These are phyloP conservation scores for Lepidochrysops patricia DNA, from an alignment of 2,888 invertebrate genomes.

Conservation along the genomic window DNA sequence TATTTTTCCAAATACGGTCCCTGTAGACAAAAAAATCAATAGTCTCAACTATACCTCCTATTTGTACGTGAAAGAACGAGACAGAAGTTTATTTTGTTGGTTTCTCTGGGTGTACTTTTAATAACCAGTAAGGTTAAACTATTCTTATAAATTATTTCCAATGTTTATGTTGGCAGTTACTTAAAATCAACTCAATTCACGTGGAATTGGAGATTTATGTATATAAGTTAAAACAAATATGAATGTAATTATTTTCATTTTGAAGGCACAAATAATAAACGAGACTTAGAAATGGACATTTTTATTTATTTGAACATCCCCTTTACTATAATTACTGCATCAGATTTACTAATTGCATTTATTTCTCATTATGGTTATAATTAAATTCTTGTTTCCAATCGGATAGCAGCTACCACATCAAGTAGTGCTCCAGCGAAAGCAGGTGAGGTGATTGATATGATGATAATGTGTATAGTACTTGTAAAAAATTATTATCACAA, in stretches of 20 bases:
- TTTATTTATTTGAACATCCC: slow-evolving; percentile 12
- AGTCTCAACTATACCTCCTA: background rate
- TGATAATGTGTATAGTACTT: background rate
- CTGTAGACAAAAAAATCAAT: background rate
- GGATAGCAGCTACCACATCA: slow-evolving; percentile 58
- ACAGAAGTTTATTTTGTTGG: background rate
- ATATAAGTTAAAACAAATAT: slow-evolving; percentile 4
- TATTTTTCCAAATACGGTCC: background rate
- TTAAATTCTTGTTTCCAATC: slow-evolving; percentile 34
- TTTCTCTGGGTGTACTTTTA: background rate
- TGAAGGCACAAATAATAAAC: slow-evolving; percentile 6
- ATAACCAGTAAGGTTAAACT: background rate
- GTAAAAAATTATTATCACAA: background rate
- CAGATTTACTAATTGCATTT: background rate
- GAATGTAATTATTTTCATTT: background rate
- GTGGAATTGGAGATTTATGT: slow-evolving; percentile 4
- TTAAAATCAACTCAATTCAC: background rate
- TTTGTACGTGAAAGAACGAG: background rate
- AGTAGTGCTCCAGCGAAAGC: slow-evolving; percentile 60
- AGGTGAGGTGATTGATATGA: slow-evolving; percentile 65
- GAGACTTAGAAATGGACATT: background rate
- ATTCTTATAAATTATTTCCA: background rate
- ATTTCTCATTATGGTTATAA: slow-evolving; percentile 27
- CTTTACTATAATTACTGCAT: background rate
- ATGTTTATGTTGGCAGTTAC: slow-evolving; percentile 8